These are phyloP conservation scores for Erebia palarica DNA, from an alignment of 2,888 invertebrate genomes.

Conservation along the genomic window DNA sequence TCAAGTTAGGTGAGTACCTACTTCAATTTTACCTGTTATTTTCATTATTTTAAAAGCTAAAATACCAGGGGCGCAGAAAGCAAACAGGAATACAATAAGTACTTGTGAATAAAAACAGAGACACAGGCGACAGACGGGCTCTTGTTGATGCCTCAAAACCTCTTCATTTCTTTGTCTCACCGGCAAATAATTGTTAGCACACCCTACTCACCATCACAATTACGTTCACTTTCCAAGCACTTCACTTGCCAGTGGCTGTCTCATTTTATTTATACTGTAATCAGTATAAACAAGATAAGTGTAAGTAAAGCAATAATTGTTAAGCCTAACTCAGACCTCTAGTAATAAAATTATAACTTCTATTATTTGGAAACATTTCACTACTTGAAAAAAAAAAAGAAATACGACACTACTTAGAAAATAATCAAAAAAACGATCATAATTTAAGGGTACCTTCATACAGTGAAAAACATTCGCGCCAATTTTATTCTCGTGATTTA, in stretches of 20 bases:
- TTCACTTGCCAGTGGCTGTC: slow-evolving; percentile 58
- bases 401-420: too few relatives aligned
- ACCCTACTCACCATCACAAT: slow-evolving; percentile 71
- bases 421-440: too few relatives aligned
- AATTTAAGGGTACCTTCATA: too few relatives aligned
- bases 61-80: neutral
- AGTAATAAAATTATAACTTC: too few relatives aligned
- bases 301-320: neutral
- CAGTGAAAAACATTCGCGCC: too few relatives aligned
- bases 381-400: too few relatives aligned
- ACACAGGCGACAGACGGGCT: slow-evolving; percentile 34
- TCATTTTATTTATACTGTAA: slow-evolving; percentile 38
- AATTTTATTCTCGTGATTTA: too few relatives aligned
- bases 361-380: too few relatives aligned
- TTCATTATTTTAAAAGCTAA: neutral
- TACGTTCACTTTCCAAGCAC: slow-evolving; percentile 73
- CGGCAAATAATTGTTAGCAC: slow-evolving; percentile 75
- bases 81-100: slow-evolving; percentile 13
- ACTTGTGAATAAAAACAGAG: slow-evolving; percentile 1
- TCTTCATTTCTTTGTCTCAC: slow-evolving; percentile 75
- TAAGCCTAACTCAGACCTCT: too few relatives aligned
- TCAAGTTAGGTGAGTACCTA: too few relatives aligned
- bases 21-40: too few relatives aligned
- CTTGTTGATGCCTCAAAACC: slow-evolving; percentile 54
- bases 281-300: slow-evolving; percentile 22